Conservation (phyloP, 2,113 vertebrate genomes). For the Gnathonemus echidnorhynchus region DNA sequence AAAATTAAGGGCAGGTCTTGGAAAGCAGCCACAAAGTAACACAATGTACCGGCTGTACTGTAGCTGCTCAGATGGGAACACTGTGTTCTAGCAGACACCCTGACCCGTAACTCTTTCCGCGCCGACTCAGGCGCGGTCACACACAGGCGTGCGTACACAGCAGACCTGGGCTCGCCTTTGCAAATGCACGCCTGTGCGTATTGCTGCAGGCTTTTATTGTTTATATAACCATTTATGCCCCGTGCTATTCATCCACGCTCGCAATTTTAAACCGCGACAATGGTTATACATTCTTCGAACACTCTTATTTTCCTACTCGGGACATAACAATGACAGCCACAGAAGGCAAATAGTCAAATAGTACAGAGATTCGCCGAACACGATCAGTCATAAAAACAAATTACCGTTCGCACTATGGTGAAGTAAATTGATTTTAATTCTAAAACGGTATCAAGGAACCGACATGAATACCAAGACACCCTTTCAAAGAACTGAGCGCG, state of each 20-base stretch:
- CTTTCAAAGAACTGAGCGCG: neutral
- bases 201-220: neutral
- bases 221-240: neutral
- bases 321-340: neutral
- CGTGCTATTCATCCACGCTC: neutral
- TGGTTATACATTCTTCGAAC: neutral
- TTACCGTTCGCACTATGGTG: neutral
- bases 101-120: conserved; percentile 14
- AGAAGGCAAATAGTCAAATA: neutral
- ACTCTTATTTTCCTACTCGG: neutral
- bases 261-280: neutral
- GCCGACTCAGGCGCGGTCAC: neutral
- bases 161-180: neutral
- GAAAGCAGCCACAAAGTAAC: conserved; percentile 73
- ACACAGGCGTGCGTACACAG: neutral
- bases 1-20: conserved; percentile 68
- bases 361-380: neutral
- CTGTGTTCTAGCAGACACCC: conserved; percentile 58
- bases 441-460: neutral
- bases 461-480: neutral
- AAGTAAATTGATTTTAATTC: neutral
- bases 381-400: neutral
- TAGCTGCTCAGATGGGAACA: conserved; percentile 71
- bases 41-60: conserved; percentile 77
- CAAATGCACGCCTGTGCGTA: neutral